A percentile compares a stretch with the other conserved stretches of the same genome.
Conservation (phyloP, 2,888 invertebrate species). For the Tromatobia lineatoria region DNA sequence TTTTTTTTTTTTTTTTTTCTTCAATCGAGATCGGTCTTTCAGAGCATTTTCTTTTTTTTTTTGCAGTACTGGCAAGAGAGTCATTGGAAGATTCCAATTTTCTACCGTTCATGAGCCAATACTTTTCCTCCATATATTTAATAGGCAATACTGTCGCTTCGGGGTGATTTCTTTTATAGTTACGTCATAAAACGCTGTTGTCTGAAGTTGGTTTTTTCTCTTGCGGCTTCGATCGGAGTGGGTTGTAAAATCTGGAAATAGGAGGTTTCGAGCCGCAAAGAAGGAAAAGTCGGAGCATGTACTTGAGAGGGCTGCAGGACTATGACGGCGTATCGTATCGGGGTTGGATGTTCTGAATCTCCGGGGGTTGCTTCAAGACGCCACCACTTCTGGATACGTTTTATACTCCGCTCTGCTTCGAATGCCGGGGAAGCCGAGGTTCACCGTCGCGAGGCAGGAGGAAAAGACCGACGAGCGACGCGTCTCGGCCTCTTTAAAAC, state of each 20-base stretch:
- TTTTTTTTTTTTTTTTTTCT: background rate
- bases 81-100: background rate
- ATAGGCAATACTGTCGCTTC: slow-evolving; percentile 16
- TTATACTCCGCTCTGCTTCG: slow-evolving; percentile 28
- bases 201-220: slow-evolving; percentile 73
- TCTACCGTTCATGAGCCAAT: background rate
- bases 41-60: background rate
- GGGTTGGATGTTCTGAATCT: slow-evolving; percentile 67
- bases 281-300: slow-evolving; percentile 11
- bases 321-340: slow-evolving; percentile 73
- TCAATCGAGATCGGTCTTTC: background rate
- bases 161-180: slow-evolving; percentile 75
- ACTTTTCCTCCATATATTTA: slow-evolving; percentile 1
- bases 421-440: slow-evolving; percentile 63
- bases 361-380: slow-evolving; percentile 65
- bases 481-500: slow-evolving; percentile 81
- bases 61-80: background rate
- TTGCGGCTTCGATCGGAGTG: slow-evolving; percentile 5
- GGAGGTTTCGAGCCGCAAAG: slow-evolving; percentile 45
- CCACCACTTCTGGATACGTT: slow-evolving; percentile 45
- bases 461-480: slow-evolving; percentile 66
- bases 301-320: slow-evolving; percentile 54
- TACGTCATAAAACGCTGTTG: slow-evolving; percentile 79
- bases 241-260: slow-evolving; percentile 60
- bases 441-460: slow-evolving; percentile 56